These are phyloP conservation scores for Zaprionus inermis DNA, from an alignment of 1,140 invertebrate genomes.

Conservation along the genomic window DNA sequence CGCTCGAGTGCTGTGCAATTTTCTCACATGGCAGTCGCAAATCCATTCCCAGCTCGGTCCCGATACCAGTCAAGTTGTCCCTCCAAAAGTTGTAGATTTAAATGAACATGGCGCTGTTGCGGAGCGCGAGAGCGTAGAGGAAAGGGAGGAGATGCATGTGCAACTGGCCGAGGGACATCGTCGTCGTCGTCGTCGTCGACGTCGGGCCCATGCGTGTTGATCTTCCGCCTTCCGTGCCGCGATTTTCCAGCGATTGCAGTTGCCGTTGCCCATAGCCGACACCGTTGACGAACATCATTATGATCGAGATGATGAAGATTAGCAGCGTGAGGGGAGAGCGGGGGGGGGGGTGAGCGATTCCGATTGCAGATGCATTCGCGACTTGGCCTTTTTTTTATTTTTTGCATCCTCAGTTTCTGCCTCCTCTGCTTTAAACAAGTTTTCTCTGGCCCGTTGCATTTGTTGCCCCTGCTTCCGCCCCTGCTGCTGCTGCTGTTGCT, in stretches of 20 bases:
- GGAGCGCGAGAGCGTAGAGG: slow-evolving; percentile 27
- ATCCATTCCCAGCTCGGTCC: slow-evolving; percentile 29
- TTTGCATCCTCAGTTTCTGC: not conserved
- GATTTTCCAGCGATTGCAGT: slow-evolving; percentile 56
- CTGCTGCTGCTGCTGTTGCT: slow-evolving; percentile 14
- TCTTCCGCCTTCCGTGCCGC: slow-evolving; percentile 50
- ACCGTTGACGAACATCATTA: slow-evolving; percentile 78
- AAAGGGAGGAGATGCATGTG: slow-evolving; percentile 11
- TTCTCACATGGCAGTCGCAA: slow-evolving; percentile 72
- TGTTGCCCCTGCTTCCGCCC: not conserved
- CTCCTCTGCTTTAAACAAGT: slow-evolving; percentile 55
- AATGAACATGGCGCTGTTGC: slow-evolving; percentile 70
- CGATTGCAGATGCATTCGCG: slow-evolving; percentile 77
- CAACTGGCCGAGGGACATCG: slow-evolving; percentile 54
- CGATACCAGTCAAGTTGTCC: slow-evolving; percentile 75
- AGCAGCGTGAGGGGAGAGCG: slow-evolving; percentile 22
- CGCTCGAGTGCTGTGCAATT: slow-evolving; percentile 75
- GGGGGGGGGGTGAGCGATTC: slow-evolving; percentile 59
- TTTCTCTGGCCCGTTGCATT: slow-evolving; percentile 36
- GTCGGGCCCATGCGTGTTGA: slow-evolving; percentile 76
- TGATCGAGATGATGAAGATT: slow-evolving; percentile 76
- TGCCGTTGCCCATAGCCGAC: slow-evolving; percentile 72
- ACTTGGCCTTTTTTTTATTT: not conserved
- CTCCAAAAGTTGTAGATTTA: slow-evolving; percentile 82
- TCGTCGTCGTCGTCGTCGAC: slow-evolving; percentile 53